Evolutionary conservation across 2,888 invertebrate genomes (phyloP).

Genomic region (Hemicrepidius hirtus): DNA sequence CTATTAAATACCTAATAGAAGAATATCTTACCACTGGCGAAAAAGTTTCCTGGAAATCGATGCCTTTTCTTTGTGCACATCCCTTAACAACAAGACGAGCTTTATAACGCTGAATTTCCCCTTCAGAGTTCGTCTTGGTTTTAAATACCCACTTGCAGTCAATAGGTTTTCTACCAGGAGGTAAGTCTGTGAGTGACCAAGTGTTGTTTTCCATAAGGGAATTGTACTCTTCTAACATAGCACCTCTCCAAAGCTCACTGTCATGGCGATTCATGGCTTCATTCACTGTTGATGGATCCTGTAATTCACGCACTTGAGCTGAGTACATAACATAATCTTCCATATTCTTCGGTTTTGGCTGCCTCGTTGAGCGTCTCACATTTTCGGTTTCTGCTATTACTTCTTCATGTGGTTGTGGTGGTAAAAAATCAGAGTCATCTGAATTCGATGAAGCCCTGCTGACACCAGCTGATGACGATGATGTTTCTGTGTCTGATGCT

Average conservation of each 20-base stretch:
- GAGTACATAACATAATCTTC: neutral
- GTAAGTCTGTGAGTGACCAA: slow-evolving; percentile 58
- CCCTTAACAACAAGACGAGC: slow-evolving; percentile 58
- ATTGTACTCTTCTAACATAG: slow-evolving; percentile 61
- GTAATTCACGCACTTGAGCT: no score
- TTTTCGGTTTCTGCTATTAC: no score
- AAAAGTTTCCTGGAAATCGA: slow-evolving; percentile 58
- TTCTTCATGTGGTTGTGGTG: no score
- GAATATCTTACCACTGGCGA: slow-evolving; percentile 47
- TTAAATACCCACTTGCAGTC: slow-evolving; percentile 62
- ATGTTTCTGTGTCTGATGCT: no score
- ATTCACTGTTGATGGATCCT: slow-evolving; percentile 49
- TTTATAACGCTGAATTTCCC: slow-evolving; percentile 47
- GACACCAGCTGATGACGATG: no score
- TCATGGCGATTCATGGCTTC: slow-evolving; percentile 59
- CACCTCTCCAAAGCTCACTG: slow-evolving; percentile 54
- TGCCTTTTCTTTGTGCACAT: slow-evolving; percentile 54
- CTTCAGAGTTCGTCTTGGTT: slow-evolving; percentile 55
- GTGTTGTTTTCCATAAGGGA: slow-evolving; percentile 60
- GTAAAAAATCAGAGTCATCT: no score
- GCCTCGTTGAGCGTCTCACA: neutral
- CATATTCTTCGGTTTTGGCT: neutral
- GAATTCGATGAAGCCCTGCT: no score
- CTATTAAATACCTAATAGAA: slow-evolving; percentile 56
- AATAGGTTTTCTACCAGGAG: slow-evolving; percentile 57